Evolutionary conservation across 2,888 invertebrate genomes (phyloP).

Genomic region (Drosophila infuscata): DNA sequence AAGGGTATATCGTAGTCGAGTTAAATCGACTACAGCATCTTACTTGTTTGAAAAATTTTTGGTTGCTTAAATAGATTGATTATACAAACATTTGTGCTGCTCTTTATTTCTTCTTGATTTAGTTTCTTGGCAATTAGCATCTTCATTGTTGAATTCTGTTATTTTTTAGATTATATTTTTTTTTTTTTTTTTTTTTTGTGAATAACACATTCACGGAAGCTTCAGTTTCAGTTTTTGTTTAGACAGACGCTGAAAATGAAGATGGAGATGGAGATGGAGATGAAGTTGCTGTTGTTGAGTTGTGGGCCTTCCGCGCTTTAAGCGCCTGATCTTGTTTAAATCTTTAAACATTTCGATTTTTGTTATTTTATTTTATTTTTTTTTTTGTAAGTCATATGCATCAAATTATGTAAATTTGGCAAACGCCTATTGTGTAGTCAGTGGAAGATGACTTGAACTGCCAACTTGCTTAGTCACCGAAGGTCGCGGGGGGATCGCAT

Average conservation of each 20-base stretch:
- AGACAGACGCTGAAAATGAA: slow-evolving; percentile 2
- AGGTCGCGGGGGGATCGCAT: slow-evolving; percentile 52
- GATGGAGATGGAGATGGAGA: slow-evolving; percentile 10
- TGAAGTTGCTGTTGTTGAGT: slow-evolving; percentile 24
- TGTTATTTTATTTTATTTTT: not conserved
- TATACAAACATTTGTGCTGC: slow-evolving; percentile 50
- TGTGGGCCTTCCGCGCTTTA: slow-evolving; percentile 62
- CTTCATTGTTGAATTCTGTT: slow-evolving; percentile 62
- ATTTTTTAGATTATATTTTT: slow-evolving; percentile 14
- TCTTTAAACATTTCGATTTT: slow-evolving; percentile 28
- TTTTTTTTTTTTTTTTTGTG: slow-evolving; percentile 16
- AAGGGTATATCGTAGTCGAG: too few relatives aligned
- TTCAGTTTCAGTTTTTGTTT: slow-evolving; percentile 48
- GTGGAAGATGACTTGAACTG: slow-evolving; percentile 40
- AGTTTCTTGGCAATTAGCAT: slow-evolving; percentile 70
- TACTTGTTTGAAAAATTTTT: slow-evolving; percentile 29
- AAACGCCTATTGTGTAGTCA: slow-evolving; percentile 35
- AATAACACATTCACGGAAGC: slow-evolving; percentile 67
- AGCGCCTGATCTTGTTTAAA: slow-evolving; percentile 73
- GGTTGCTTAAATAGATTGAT: slow-evolving; percentile 74
- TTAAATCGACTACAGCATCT: too few relatives aligned
- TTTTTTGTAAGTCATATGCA: slow-evolving; percentile 45
- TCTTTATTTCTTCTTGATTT: slow-evolving; percentile 49
- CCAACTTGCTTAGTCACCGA: slow-evolving; percentile 59
- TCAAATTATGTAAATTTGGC: slow-evolving; percentile 67